Evolutionary conservation across 2,797 vertebrate species (phyloP).

Genomic region (Epinephelus coioides): DNA sequence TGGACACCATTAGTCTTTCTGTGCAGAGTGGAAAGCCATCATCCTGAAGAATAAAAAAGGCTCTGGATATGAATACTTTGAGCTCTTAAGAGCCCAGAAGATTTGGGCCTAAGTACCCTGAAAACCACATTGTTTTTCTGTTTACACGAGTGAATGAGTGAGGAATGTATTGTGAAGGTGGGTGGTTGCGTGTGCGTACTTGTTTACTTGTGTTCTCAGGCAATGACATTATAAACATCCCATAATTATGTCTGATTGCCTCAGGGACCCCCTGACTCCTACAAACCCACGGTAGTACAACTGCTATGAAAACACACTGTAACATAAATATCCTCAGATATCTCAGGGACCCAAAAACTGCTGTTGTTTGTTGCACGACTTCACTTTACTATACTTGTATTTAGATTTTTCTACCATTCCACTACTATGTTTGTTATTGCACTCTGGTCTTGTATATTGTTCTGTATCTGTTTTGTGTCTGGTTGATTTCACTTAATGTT

Average conservation of each 20-base stretch:
- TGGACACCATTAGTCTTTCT: slow-evolving; percentile 15
- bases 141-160: slow-evolving; percentile 26
- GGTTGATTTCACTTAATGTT: too few species aligned
- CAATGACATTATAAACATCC: slow-evolving; percentile 60
- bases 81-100: slow-evolving; percentile 14
- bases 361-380: background rate
- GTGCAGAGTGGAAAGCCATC: slow-evolving; percentile 20
- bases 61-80: slow-evolving; percentile 17
- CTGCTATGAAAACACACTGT: slow-evolving; percentile 22
- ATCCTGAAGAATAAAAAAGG: slow-evolving; percentile 8
- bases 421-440: too few species aligned
- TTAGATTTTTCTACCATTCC: too few species aligned
- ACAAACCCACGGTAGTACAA: slow-evolving; percentile 30
- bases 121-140: slow-evolving; percentile 21
- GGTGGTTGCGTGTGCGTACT: slow-evolving; percentile 23
- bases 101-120: slow-evolving; percentile 12
- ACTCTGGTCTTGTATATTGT: too few species aligned
- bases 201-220: slow-evolving; percentile 52
- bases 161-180: slow-evolving; percentile 36
- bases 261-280: slow-evolving; percentile 39
- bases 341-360: slow-evolving; percentile 4
- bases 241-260: slow-evolving; percentile 70
- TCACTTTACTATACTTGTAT: too few species aligned
- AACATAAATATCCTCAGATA: slow-evolving; percentile 28
- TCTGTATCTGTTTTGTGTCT: too few species aligned